Conservation (phyloP, 2,113 vertebrate species). For the Strix uralensis region DNA sequence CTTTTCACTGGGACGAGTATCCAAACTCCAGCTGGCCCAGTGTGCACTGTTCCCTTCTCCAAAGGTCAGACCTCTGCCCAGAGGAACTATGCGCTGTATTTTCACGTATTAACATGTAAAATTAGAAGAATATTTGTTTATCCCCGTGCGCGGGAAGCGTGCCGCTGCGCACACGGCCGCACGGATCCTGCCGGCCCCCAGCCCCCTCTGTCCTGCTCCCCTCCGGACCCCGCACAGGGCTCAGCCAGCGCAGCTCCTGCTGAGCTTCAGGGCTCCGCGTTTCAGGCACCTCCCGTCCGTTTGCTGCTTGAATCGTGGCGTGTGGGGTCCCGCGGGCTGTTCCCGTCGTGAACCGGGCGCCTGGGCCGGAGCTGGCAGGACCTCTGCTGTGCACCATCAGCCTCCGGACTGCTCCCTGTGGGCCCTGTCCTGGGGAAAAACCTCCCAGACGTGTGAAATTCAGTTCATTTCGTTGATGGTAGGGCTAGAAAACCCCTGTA, state of each 20-base stretch:
- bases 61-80: no score
- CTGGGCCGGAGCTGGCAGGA: neutral
- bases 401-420: fast-evolving
- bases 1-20: no score
- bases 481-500: neutral
- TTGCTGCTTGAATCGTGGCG: fast-evolving
- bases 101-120: no score
- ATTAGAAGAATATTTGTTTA: no score
- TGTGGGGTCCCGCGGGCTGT: no score
- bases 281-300: neutral
- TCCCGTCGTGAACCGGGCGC: fast-evolving
- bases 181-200: neutral
- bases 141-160: no score
- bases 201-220: neutral
- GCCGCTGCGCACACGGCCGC: neutral
- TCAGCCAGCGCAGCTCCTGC: no score
- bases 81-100: no score
- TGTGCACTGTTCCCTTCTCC: no score
- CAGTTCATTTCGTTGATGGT: neutral
- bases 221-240: neutral
- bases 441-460: fast-evolving
- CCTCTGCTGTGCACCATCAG: fast-evolving
- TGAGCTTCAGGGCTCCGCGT: neutral
- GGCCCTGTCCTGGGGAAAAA: neutral
- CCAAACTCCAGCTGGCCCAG: no score